Evolutionary conservation across 92 coral and sea anemone genomes (phyloP).

Genomic region (Palythoa heliodiscus): DNA sequence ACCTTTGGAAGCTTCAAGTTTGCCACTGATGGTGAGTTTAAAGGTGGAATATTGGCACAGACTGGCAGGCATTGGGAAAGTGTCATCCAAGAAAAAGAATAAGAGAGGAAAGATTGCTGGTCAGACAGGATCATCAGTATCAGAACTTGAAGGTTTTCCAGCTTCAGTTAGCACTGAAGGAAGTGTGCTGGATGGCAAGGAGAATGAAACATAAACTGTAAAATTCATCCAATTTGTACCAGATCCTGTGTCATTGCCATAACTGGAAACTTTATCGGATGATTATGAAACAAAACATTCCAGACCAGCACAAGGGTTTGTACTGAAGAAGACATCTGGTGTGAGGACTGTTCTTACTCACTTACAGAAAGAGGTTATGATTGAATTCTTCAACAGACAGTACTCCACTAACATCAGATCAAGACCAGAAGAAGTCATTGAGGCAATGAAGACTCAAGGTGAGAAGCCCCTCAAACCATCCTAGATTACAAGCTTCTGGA

Average conservation of each 20-base stretch:
- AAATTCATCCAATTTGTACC: slow-evolving; percentile 44
- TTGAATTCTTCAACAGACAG: slow-evolving; percentile 56
- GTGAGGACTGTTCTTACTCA: slow-evolving; percentile 29
- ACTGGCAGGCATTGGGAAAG: slow-evolving; percentile 19
- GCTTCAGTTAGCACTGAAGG: slow-evolving; percentile 10
- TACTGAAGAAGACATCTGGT: slow-evolving; percentile 42
- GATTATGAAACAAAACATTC: not conserved
- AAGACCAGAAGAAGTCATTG: slow-evolving; percentile 32
- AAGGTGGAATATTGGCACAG: slow-evolving; percentile 16
- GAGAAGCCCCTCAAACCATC: slow-evolving; percentile 30
- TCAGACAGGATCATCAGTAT: slow-evolving; percentile 3
- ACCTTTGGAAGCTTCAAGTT: slow-evolving; percentile 26
- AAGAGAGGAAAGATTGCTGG: not conserved
- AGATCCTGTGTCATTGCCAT: slow-evolving; percentile 13
- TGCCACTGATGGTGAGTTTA: not conserved
- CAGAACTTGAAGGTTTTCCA: not conserved
- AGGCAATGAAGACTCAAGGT: slow-evolving; percentile 37
- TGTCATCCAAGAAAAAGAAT: not conserved
- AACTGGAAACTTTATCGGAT: not conserved
- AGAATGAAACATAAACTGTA: slow-evolving; percentile 25
- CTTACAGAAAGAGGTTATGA: slow-evolving; percentile 47
- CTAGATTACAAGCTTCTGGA: slow-evolving; percentile 55
- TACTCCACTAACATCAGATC: slow-evolving; percentile 41
- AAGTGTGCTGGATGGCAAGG: slow-evolving; percentile 31
- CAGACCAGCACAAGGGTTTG: slow-evolving; percentile 39